Evolutionary conservation across 2,888 invertebrate genomes (phyloP).

Genomic region (Drosophila kokeensis): DNA sequence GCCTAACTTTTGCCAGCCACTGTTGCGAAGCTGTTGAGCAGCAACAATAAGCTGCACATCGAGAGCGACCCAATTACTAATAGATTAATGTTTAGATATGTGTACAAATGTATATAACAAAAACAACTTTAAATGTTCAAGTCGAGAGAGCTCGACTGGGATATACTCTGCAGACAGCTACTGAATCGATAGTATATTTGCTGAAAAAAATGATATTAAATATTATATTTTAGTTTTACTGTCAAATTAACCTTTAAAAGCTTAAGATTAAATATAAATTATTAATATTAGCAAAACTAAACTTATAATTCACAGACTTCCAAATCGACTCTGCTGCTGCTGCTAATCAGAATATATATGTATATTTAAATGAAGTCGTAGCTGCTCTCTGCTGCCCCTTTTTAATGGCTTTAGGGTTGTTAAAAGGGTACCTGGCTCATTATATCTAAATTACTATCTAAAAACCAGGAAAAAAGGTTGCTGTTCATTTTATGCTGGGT

Average conservation of each 20-base stretch:
- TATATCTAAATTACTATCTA: background rate
- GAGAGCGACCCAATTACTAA: constrained; percentile 3
- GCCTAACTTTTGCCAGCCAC: constrained; percentile 13
- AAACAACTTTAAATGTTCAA: background rate
- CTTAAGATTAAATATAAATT: background rate
- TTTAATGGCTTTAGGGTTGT: background rate
- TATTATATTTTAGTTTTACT: background rate
- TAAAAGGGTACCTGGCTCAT: background rate
- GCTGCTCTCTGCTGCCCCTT: background rate
- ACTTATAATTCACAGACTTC: background rate
- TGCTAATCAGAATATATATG: background rate
- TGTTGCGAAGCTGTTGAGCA: constrained; percentile 5
- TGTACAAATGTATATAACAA: background rate
- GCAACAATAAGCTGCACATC: constrained; percentile 11
- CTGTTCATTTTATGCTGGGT: background rate
- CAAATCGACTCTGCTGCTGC: background rate
- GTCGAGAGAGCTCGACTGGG: background rate
- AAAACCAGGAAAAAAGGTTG: background rate
- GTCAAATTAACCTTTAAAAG: background rate
- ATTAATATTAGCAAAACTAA: background rate
- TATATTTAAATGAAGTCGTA: background rate
- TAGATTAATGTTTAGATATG: background rate
- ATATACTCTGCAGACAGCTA: background rate
- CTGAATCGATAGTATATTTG: background rate
- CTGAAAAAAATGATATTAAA: background rate